phyloP scores from a whole-genome alignment of 2,888 invertebrate genomes.

The Thelaira solivaga region DNA sequence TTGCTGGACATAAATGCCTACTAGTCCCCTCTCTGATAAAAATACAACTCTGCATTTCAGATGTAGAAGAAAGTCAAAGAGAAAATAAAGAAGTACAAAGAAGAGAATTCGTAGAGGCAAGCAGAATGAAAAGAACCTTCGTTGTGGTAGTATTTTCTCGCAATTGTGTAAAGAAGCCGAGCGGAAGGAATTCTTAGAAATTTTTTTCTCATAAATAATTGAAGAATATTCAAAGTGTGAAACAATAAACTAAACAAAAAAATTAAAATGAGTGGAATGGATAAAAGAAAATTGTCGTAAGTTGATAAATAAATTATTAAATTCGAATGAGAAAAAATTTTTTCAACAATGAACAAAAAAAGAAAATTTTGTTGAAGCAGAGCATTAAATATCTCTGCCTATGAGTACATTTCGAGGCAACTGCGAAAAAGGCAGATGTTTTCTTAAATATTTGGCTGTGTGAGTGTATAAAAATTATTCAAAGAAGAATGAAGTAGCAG shows the following conservation, averaged over 20 bases:
- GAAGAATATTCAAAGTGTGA: slow-evolving; percentile 27
- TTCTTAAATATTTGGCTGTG: slow-evolving; percentile 63
- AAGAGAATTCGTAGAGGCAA: slow-evolving; percentile 11
- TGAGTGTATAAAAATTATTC: slow-evolving; percentile 55
- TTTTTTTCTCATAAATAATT: slow-evolving; percentile 2
- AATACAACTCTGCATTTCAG: slow-evolving; percentile 26
- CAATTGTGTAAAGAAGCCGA: slow-evolving; percentile 50
- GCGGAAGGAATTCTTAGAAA: slow-evolving; percentile 22
- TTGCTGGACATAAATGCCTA: too few species aligned
- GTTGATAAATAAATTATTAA: slow-evolving; percentile 65
- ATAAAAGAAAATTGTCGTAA: slow-evolving; percentile 78
- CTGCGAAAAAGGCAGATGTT: slow-evolving; percentile 66
- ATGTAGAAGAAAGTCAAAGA: background rate
- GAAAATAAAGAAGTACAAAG: background rate
- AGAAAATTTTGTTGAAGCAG: slow-evolving; percentile 20
- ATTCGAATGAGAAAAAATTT: slow-evolving; percentile 46
- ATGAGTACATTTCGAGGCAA: slow-evolving; percentile 51
- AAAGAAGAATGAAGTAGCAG: slow-evolving; percentile 52
- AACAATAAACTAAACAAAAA: slow-evolving; percentile 12
- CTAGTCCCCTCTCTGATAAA: background rate
- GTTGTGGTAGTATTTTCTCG: slow-evolving; percentile 59
- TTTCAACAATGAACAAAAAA: slow-evolving; percentile 60
- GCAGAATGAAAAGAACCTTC: slow-evolving; percentile 49
- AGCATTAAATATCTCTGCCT: slow-evolving; percentile 63
- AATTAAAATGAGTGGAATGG: slow-evolving; percentile 70